Evolutionary conservation across 2,797 vertebrate genomes (phyloP), one percentile per base, ranked within the genome.

Genomic region (Babyrousa celebensis): DNA sequence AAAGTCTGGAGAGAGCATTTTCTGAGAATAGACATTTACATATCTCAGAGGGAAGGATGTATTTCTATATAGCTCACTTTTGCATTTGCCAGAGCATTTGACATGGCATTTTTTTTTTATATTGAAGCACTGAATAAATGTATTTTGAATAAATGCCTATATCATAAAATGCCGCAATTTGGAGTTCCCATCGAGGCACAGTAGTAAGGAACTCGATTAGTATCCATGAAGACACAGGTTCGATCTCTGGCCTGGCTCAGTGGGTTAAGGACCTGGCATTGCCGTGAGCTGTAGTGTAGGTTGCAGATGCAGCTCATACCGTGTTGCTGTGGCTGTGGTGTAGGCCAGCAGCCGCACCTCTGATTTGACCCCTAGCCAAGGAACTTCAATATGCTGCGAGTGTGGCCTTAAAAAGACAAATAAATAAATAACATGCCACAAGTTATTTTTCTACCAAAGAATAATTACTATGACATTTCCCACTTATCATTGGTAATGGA

Each of bases 391-490:
- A 48, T 48, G 43, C 43, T 48, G 43, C 5, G 43, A 10, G 43
- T 48, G 43, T 48, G 43, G 43, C 43, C 43, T 5, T 48, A 48
- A 48, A 48, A 48, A 48, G 43, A 48, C 43, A 48, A 48, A 48
- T 48, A 48, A 48, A 48, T 48, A 48, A 48, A 83, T 36, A 87
- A 36, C 72, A 86, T 67, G 18, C n/a, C 70, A 67, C 20, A 70
- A 36, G 72, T 17, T 56, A 52, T 40, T 71, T 85, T 91, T 77
- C n/a, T 32, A 60, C 48, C 9, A 78, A 78, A 71, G 14, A 21
- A 91, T 78, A 71, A 12, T 3, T 67, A 80, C 90, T 9, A 85
- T 84, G 72, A 85, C 82, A 63, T 84, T 90, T 70, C 52, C 25
- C 32, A 15, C 14, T 72, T 12, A n/a, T 21, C 21, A 62, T 5